These are phyloP conservation scores for Camponotus fellah DNA, from an alignment of 2,888 invertebrate genomes.

Conservation along the genomic window DNA sequence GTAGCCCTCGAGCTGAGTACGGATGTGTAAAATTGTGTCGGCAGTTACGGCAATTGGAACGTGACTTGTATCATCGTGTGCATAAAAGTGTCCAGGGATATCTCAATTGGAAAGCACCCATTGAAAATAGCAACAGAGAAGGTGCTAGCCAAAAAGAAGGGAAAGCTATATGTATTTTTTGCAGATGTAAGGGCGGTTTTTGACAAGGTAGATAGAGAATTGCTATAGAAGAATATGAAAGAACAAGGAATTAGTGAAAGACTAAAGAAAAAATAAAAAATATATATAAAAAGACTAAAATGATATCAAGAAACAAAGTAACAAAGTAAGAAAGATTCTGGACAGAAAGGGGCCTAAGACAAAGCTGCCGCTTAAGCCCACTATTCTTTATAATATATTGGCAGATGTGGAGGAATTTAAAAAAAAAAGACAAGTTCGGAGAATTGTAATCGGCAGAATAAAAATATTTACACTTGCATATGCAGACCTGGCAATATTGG, in stretches of 20 bases:
- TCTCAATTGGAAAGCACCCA: constrained; percentile 22
- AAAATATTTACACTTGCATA: neutral
- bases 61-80: neutral
- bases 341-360: neutral
- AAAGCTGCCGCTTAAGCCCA: neutral
- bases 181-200: neutral
- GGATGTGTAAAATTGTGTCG: too few species aligned
- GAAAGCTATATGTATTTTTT: neutral
- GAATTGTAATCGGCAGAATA: neutral
- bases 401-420: neutral
- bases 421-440: neutral
- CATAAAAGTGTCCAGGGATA: constrained; percentile 22
- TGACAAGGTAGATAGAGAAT: neutral
- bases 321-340: neutral
- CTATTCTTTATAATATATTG: neutral
- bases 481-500: neutral
- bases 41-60: neutral
- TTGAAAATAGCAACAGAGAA: neutral
- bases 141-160: neutral
- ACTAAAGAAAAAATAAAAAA: neutral
- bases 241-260: neutral
- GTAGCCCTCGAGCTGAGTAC: too few species aligned
- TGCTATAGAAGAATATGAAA: neutral
- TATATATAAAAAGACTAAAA: neutral
- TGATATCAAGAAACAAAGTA: neutral